Base-by-base conservation (phyloP, 2,797 vertebrate species). In the Dromococcyx pavoninus region DNA sequence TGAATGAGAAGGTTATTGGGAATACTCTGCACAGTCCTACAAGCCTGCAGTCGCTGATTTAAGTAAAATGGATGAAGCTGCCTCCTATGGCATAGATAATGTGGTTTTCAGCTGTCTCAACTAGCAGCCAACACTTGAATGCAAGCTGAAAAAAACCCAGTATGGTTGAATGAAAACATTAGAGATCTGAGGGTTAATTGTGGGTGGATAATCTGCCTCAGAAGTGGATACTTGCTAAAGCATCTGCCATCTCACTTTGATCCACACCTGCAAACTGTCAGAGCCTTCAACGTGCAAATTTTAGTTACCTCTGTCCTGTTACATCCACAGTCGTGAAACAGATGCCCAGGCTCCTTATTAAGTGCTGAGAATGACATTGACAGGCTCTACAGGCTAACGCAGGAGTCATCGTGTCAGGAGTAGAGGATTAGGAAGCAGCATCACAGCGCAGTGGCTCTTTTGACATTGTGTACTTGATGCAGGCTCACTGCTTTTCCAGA, bases 391-490 rank as follows among this genome's bases (percentile, higher is more conserved):
- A 60, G 35, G 15, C 21, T 5, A 4, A 6, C 23, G 19, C 22
- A 11, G 14, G 22, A 39, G 27, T 24, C 18, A 7, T 10, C 23
- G 23, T 1, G 6, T 22, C 4, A 17, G 22, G 27, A n/a, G 11
- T 1, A 27, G 14, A 41, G 5, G 23, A 16, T 19, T 5, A 32
- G 1, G 1, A 19, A 78, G 30, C 1, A 30, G 32, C 30, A 28
- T 19, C 10, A 19, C 25, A 6, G 6, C 0, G 7, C 4, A 3
- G 60, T 9, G 28, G 6, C 25, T 21, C 23, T 48, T 48, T 12
- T 4, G 17, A 27, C 46, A 32, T 2, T 0, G 21, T n/a, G 10
- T 11, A 7, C 17, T 28, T 43, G 21, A 2, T 1, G 10, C 5
- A 22, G 11, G 30, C 13, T 21, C 41, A 32, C 1, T 17, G 10